A percentile compares a stretch with the other conserved stretches of the same genome.
phyloP scores from a whole-genome alignment of 37 sponge, comb jelly and placozoan species.

The Beroe ovata region DNA sequence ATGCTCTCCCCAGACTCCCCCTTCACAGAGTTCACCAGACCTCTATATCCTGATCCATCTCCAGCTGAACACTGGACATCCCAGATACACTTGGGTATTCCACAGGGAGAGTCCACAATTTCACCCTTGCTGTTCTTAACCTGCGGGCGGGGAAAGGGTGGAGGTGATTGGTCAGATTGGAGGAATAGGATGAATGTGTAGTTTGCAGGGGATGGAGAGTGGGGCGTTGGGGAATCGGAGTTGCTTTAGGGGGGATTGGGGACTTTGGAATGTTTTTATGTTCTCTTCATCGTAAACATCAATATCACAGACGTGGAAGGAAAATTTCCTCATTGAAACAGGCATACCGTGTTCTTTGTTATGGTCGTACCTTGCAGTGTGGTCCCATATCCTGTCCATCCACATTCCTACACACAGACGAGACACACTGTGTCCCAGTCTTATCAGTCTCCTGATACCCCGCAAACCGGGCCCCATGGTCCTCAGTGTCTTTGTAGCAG shows the following conservation, averaged over 20 bases:
- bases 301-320: too few relatives aligned
- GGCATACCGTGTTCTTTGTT: too few relatives aligned
- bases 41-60: constrained; percentile 24
- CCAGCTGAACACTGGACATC: constrained; percentile 58
- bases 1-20: background rate
- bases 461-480: background rate
- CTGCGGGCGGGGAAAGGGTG: background rate
- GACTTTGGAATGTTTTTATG: too few relatives aligned
- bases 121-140: background rate
- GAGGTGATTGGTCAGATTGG: too few relatives aligned
- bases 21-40: background rate
- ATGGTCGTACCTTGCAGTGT: constrained; percentile 5
- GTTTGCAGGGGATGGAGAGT: too few relatives aligned
- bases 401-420: constrained; percentile 11
- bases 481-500: constrained; percentile 56
- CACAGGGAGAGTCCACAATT: background rate
- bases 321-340: too few relatives aligned
- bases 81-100: constrained; percentile 62
- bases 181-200: too few relatives aligned
- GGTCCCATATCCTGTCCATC: constrained; percentile 26
- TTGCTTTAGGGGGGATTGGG: too few relatives aligned
- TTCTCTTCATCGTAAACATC: too few relatives aligned
- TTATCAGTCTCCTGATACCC: background rate
- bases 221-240: too few relatives aligned
- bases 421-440: background rate